A percentile compares a stretch with the other conserved stretches of the same genome.
These are phyloP conservation scores for Ceratina australensis DNA, from an alignment of 1,140 invertebrate species.

Conservation along the genomic window DNA sequence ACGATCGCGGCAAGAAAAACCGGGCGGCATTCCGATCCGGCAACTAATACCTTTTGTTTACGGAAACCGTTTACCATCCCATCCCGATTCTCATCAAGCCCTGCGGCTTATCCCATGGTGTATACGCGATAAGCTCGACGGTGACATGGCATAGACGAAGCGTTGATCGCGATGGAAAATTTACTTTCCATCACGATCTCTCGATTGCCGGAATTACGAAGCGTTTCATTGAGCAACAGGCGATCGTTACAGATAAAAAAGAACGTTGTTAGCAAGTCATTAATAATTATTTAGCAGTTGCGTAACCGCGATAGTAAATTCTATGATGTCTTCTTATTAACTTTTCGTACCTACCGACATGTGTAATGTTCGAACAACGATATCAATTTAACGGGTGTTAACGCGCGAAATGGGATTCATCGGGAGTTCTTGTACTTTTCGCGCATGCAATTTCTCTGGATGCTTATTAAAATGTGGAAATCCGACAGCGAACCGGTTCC, in stretches of 20 bases:
- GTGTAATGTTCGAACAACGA: too few species aligned
- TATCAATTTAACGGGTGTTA: too few species aligned
- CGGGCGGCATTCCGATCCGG: conserved; percentile 18
- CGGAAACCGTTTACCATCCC: not conserved
- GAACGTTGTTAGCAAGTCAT: not conserved
- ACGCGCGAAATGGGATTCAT: too few species aligned
- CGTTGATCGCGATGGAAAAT: not conserved
- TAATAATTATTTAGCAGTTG: conserved; percentile 4
- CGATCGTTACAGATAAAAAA: not conserved
- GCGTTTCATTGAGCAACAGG: not conserved
- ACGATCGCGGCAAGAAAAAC: conserved; percentile 27
- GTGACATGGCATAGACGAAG: too few species aligned
- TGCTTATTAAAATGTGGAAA: too few species aligned
- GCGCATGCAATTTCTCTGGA: too few species aligned
- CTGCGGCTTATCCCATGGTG: too few species aligned
- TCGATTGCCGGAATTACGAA: not conserved
- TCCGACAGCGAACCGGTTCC: too few species aligned
- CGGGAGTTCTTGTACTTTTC: too few species aligned
- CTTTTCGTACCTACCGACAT: too few species aligned
- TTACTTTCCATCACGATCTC: not conserved
- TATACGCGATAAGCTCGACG: too few species aligned
- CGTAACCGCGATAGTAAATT: not conserved
- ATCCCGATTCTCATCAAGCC: not conserved
- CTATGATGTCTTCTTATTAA: not conserved
- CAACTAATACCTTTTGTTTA: conserved; percentile 22